Conservation (phyloP, 2,797 vertebrate species). For the Channa striata region DNA sequence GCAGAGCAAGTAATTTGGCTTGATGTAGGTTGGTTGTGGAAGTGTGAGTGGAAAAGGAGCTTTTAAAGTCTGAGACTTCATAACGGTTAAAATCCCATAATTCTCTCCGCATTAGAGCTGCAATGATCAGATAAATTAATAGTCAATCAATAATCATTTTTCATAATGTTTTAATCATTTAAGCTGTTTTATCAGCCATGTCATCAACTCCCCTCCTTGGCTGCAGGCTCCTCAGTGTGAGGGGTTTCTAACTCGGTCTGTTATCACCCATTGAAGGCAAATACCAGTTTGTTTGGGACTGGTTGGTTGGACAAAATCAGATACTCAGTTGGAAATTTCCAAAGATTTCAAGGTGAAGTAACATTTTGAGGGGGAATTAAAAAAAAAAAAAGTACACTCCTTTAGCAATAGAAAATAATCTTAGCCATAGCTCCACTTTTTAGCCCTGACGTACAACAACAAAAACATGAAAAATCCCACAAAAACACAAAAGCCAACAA, state of each 20-base stretch:
- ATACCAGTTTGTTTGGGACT: neutral
- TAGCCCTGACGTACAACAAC: neutral
- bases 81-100: neutral
- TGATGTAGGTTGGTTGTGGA: neutral
- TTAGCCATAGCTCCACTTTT: neutral
- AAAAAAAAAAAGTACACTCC: too few species aligned
- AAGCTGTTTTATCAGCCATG: neutral
- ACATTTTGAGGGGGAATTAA: too few species aligned
- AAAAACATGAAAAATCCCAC: neutral
- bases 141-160: neutral
- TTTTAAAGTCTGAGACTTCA: neutral
- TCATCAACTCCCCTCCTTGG: neutral
- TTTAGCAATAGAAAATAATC: neutral
- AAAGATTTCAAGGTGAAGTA: too few species aligned
- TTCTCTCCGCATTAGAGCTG: neutral
- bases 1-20: slow-evolving; percentile 3
- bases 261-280: neutral
- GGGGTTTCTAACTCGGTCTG: neutral
- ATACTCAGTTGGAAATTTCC: neutral
- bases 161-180: neutral
- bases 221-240: too few species aligned
- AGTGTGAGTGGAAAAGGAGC: neutral
- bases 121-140: neutral
- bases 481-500: neutral
- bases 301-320: neutral